A percentile compares a stretch with the other conserved stretches of the same genome.
Conservation (phyloP, 1,140 invertebrate species). For the Wiebesia pumilae region DNA sequence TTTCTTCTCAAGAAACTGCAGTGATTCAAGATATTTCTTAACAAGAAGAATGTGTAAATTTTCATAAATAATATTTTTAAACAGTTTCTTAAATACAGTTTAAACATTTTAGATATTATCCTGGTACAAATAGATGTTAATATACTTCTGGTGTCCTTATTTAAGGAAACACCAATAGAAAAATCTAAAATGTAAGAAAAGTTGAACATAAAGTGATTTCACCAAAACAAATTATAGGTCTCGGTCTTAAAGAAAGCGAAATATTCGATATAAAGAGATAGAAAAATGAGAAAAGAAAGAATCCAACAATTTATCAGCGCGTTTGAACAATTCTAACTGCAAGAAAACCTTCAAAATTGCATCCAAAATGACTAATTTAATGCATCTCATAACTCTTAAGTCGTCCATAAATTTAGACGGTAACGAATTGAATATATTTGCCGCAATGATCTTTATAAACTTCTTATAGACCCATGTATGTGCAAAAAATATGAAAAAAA, state of each 20-base stretch:
- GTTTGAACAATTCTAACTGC: conserved; percentile 16
- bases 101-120: too few relatives aligned
- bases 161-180: too few relatives aligned
- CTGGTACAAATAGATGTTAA: too few relatives aligned
- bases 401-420: conserved; percentile 39
- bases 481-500: conserved; percentile 19
- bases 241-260: background rate
- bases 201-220: conserved; percentile 5
- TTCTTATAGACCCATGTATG: conserved; percentile 3
- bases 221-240: conserved; percentile 28
- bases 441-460: background rate
- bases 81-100: background rate
- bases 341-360: background rate
- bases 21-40: background rate
- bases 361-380: background rate
- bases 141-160: too few relatives aligned
- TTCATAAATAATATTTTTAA: background rate
- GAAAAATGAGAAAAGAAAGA: background rate
- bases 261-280: conserved; percentile 20
- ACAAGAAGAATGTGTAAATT: background rate
- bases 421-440: conserved; percentile 37
- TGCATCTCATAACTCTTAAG: conserved; percentile 45
- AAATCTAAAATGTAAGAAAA: background rate
- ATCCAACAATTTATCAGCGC: conserved; percentile 11
- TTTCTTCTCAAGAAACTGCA: background rate